phyloP scores from a whole-genome alignment of 1,140 invertebrate species.

The Drosophila quadrilineata region DNA sequence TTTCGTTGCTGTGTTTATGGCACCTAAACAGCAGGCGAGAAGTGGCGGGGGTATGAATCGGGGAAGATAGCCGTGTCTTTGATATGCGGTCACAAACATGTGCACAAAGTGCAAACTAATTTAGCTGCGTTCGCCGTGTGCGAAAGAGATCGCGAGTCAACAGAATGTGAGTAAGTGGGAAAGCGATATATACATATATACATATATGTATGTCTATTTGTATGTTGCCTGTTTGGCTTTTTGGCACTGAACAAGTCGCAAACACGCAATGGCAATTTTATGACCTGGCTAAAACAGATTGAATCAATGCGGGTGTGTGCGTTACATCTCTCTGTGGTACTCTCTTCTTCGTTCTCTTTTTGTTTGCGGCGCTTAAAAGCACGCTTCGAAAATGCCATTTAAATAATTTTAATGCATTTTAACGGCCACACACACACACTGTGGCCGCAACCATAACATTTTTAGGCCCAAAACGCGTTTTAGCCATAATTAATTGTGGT shows the following conservation, averaged over 20 bases:
- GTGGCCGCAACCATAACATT: constrained; percentile 1
- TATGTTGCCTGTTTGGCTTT: constrained; percentile 34
- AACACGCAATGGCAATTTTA: constrained; percentile 31
- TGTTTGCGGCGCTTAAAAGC: constrained; percentile 1
- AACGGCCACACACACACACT: too few species aligned
- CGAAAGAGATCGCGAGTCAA: too few species aligned
- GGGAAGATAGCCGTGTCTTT: constrained; percentile 5
- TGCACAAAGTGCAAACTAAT: constrained; percentile 36
- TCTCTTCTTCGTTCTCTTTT: too few species aligned
- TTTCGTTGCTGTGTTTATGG: not conserved
- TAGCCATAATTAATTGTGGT: constrained; percentile 18
- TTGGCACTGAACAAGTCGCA: constrained; percentile 48
- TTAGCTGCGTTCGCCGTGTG: too few species aligned
- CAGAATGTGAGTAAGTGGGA: too few species aligned
- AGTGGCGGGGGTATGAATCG: constrained; percentile 15
- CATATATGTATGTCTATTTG: too few species aligned
- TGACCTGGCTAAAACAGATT: constrained; percentile 16
- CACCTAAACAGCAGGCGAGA: too few species aligned
- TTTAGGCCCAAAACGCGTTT: constrained; percentile 6
- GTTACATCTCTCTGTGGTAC: not conserved
- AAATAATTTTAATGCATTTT: constrained; percentile 27
- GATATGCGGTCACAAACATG: constrained; percentile 10
- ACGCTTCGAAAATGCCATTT: constrained; percentile 4
- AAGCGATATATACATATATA: too few species aligned
- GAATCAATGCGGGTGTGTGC: not conserved